Base-by-base conservation (phyloP, 2,113 vertebrate genomes). In the Tretioscincus oriximinensis region DNA sequence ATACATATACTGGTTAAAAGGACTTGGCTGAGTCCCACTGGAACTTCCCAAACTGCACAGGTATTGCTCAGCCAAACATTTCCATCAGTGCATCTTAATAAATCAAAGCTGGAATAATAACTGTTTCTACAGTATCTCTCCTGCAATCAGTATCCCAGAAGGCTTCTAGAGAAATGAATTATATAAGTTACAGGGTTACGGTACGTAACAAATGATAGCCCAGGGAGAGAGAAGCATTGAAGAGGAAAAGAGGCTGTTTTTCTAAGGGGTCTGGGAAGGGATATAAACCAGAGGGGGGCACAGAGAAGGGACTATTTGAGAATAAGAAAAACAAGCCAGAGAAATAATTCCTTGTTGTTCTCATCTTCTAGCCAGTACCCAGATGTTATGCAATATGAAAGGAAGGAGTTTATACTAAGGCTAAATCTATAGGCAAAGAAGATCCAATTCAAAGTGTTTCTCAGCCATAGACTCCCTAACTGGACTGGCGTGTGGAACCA, bases 101-200 rank as follows among this genome's bases (percentile, higher is more conserved):
- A 86, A 92, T 88, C 90, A 88, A 6, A 84, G 28, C 70, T 73
- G 14, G 66, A 35, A 84, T 75, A 64, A 58, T 81, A 51, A 77
- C 54, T 45, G 12, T 9, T 88, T 80, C 58, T 20, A 51, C 73
- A 47, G 73, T 11, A 3, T 31, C 84, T 58, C 72, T 80, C 82
- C 47, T 28, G 69, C 81, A 85, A 87, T 68, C 51, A 12, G 76
- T 77, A 80, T 84, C 66, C 85, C 85, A 80, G 85, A 63, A 70
- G 83, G 80, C 63, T 87, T 84, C 77, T 58, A 73, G 76, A 66
- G 73, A 78, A 70, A 78, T 74, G 82, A 78, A 84, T 79, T 61
- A 73, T 69, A 69, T 16, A 6, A 14, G 51, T 74, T 83, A 29
- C 64, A 47, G 82, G 76, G 64, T 63, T 60, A 24, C 41, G 31